These are phyloP conservation scores for Stratiomys singularior DNA, from an alignment of 2,888 invertebrate genomes.

Conservation along the genomic window DNA sequence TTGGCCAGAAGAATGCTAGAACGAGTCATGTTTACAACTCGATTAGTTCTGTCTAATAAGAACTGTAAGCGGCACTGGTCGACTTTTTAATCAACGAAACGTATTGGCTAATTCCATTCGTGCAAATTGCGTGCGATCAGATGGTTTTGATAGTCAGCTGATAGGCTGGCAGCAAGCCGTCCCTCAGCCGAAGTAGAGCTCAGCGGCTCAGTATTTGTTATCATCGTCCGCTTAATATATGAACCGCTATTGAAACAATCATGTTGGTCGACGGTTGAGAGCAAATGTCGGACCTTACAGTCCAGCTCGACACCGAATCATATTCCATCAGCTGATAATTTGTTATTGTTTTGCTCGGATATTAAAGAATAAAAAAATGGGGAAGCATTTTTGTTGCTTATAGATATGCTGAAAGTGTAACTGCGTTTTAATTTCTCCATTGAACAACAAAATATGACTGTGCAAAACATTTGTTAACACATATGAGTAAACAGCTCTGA, in stretches of 20 bases:
- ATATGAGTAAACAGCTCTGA: no score
- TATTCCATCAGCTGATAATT: conserved; percentile 30
- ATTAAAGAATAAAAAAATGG: no score
- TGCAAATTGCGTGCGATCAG: neutral
- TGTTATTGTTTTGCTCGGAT: neutral
- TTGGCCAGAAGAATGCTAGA: neutral
- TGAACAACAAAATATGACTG: no score
- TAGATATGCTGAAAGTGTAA: no score
- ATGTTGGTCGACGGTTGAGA: neutral
- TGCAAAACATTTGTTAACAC: no score
- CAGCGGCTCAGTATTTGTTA: neutral
- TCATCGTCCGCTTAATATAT: neutral
- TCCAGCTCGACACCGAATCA: neutral
- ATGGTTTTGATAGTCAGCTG: conserved; percentile 17
- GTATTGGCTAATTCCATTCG: conserved; percentile 24
- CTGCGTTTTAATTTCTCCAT: no score
- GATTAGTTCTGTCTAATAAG: neutral
- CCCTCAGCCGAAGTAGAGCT: neutral
- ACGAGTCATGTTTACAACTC: conserved; percentile 2
- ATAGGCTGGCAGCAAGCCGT: neutral
- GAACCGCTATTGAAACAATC: no score
- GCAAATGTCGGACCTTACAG: neutral
- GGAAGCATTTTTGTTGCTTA: no score
- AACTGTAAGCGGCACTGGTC: neutral
- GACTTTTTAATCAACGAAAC: neutral